Percentiles rank a stretch among this genome's conserved stretches.
phyloP scores from a whole-genome alignment of 2,797 vertebrate species.

The Phalloptychus januarius region DNA sequence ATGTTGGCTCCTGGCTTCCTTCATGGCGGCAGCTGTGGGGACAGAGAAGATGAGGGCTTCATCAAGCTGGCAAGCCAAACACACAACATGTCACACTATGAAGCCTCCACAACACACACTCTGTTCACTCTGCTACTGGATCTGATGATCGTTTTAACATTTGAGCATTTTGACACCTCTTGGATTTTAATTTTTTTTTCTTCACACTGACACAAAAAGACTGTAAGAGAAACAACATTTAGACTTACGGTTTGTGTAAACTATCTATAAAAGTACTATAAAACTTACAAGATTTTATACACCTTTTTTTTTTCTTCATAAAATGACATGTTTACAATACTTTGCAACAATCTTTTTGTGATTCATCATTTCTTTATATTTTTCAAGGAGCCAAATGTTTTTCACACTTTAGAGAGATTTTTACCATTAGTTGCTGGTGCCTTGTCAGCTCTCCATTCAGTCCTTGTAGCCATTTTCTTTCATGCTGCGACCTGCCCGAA shows the following conservation, averaged over 20 bases:
- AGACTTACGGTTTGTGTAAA: background rate
- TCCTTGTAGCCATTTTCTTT: background rate
- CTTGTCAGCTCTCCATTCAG: background rate
- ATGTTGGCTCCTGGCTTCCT: conserved; percentile 51
- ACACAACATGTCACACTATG: background rate
- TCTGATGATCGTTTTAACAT: background rate
- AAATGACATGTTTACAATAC: background rate
- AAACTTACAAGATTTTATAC: background rate
- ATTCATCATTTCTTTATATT: background rate
- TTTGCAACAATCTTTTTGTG: background rate
- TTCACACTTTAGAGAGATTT: background rate
- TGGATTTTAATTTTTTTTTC: background rate
- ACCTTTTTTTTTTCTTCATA: background rate
- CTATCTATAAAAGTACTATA: background rate
- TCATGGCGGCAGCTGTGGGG: conserved; percentile 74
- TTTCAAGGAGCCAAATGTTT: background rate
- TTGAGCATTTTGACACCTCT: background rate
- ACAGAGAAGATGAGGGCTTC: conserved; percentile 74
- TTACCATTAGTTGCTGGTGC: background rate
- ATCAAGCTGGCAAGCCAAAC: conserved; percentile 80
- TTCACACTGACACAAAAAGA: background rate
- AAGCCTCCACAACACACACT: background rate
- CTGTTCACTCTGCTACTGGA: background rate
- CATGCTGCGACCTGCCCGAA: background rate
- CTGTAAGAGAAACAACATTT: background rate